Conservation (phyloP, 2,888 invertebrate species). For the Tanypteryx hageni region DNA sequence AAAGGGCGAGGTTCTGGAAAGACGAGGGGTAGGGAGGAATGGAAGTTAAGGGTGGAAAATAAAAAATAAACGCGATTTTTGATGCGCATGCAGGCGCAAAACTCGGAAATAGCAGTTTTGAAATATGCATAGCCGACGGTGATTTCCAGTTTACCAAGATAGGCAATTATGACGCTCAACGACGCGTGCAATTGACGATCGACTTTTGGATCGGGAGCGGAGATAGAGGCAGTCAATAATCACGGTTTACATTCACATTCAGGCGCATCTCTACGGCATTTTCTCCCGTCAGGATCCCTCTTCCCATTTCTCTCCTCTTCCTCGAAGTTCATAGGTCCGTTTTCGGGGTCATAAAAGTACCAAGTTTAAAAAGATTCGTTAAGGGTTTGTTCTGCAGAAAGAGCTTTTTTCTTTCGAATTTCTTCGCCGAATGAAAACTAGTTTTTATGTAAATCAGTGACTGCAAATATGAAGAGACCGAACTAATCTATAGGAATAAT, state of each 20-base stretch:
- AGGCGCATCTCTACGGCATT: background rate
- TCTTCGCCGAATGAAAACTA: background rate
- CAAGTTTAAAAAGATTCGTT: background rate
- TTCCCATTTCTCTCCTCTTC: background rate
- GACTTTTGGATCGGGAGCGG: background rate
- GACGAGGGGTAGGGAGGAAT: too few species aligned
- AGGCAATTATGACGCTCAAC: slow-evolving; percentile 46
- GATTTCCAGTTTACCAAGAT: background rate
- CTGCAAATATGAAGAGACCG: background rate
- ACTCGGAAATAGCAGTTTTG: background rate
- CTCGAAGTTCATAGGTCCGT: background rate
- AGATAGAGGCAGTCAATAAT: background rate
- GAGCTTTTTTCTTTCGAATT: background rate
- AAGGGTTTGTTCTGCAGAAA: background rate
- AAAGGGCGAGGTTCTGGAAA: too few species aligned
- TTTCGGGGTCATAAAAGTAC: slow-evolving; percentile 14
- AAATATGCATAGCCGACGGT: background rate
- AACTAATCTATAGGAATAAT: too few species aligned
- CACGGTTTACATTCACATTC: background rate
- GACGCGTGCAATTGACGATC: slow-evolving; percentile 48
- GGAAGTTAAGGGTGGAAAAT: too few species aligned
- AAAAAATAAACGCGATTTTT: too few species aligned
- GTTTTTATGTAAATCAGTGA: background rate
- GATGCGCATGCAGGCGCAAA: background rate
- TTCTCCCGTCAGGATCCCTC: background rate